Evolutionary conservation across 2,113 vertebrate genomes (phyloP).

Genomic region (Ciconia stormi): DNA sequence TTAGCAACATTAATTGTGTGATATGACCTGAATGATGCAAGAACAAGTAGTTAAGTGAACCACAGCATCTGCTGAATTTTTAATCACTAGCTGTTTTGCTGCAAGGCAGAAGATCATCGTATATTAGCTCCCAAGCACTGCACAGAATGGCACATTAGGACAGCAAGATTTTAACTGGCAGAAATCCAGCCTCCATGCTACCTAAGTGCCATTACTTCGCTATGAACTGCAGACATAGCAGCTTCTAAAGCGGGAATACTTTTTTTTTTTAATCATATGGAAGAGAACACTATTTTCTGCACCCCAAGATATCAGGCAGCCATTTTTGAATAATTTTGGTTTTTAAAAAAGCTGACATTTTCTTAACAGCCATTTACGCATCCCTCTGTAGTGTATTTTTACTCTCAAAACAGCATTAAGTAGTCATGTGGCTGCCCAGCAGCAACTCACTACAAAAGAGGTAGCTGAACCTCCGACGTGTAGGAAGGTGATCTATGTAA

Average conservation of each 20-base stretch:
- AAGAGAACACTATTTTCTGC: not conserved
- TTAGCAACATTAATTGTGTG: slow-evolving; percentile 47
- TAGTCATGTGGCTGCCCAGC: not conserved
- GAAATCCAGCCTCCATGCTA: slow-evolving; percentile 33
- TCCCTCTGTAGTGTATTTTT: not conserved
- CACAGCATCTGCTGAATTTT: slow-evolving; percentile 57
- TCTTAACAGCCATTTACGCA: not conserved
- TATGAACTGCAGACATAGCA: not conserved
- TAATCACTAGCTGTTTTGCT: slow-evolving; percentile 48
- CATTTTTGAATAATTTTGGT: not conserved
- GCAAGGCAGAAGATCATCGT: slow-evolving; percentile 28
- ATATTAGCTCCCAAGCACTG: slow-evolving; percentile 26
- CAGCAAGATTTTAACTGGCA: slow-evolving; percentile 40
- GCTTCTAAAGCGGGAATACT: slow-evolving; percentile 1
- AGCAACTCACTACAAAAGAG: not conserved
- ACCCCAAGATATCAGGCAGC: slow-evolving; percentile 24
- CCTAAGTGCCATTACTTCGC: slow-evolving; percentile 31
- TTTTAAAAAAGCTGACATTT: not conserved
- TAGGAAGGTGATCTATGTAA: not conserved
- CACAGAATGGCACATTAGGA: not conserved
- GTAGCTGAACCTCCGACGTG: not conserved
- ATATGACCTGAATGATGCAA: slow-evolving; percentile 54
- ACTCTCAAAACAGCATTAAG: not conserved
- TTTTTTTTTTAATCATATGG: slow-evolving; percentile 4
- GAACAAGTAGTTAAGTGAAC: slow-evolving; percentile 34